phyloP scores from a whole-genome alignment of 2,113 vertebrate species.

The Loxodonta africana region DNA sequence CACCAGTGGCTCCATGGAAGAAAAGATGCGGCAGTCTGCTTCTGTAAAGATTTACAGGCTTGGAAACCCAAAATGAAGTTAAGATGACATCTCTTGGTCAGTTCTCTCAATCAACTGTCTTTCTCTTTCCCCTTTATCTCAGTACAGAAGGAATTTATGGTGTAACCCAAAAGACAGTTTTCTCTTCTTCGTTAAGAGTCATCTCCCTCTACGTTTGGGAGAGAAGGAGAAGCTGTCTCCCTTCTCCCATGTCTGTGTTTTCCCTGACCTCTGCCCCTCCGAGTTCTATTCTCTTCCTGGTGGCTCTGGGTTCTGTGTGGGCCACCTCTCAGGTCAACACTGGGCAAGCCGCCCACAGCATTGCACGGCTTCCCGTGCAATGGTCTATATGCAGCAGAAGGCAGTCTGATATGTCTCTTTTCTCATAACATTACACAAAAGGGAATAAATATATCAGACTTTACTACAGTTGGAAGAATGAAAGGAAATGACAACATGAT shows the following conservation, averaged over 20 bases:
- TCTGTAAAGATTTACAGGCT: no score
- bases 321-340: neutral
- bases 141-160: neutral
- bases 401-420: fast-evolving
- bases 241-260: neutral
- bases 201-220: neutral
- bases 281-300: neutral
- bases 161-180: neutral
- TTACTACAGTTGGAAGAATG: neutral
- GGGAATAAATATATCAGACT: neutral
- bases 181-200: neutral
- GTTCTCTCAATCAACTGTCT: neutral
- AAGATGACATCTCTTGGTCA: neutral
- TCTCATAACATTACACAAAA: neutral
- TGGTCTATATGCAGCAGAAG: fast-evolving
- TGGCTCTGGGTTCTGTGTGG: neutral
- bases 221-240: neutral
- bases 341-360: neutral
- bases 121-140: neutral
- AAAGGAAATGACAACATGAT: neutral
- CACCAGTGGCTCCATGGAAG: no score
- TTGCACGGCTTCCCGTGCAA: neutral
- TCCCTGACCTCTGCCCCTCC: neutral
- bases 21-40: no score
- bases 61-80: neutral